Evolutionary conservation across 2,797 vertebrate species (phyloP), one percentile per base, ranked within the genome.

Genomic region (Ammospiza maritima): DNA sequence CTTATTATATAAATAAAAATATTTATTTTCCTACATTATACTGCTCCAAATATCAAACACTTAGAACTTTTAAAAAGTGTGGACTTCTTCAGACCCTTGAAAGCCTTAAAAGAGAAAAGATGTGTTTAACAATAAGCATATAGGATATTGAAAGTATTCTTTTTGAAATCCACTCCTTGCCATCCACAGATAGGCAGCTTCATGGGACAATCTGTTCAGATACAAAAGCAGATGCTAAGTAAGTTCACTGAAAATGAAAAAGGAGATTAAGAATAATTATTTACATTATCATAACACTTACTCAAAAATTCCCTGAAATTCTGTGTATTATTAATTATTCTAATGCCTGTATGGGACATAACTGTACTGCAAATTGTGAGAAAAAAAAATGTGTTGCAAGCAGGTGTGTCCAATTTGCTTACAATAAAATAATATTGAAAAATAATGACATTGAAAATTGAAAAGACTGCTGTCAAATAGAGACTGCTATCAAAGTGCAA

Each of bases 291-390:
- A 6, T 44, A 78, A 32, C 34, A 25, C 30, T 88, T 90, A 40
- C 4, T 64, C 20, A 34, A 81, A 82, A 53, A 25, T 74, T 83
- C 9, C 26, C 36, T 53, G 15, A 47, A 45, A 38, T 23, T 83
- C 45, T 80, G 48, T 60, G 73, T 23, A 29, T 91, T 42, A 72
- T 89, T 92, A 78, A 75, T 88, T 88, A 71, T 79, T 88, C 78
- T 54, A 96, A 61, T 40, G 27, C 45, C 42, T 87, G 4, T 17
- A 40, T 54, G 29, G 14, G 19, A 78, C 5, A 77, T 75, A 88
- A 48, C 19, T 89, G 7, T 38, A 45, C 5, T 48, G 45, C 4
- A 71, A 74, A 34, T 12, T 47, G 8, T 27, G 47, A 22, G 51
- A 2, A 21, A 64, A 75, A 76, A 79, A 79, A 45, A 61, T 11